phyloP scores from a whole-genome alignment of 2,888 invertebrate species.

The Aradus depressus region DNA sequence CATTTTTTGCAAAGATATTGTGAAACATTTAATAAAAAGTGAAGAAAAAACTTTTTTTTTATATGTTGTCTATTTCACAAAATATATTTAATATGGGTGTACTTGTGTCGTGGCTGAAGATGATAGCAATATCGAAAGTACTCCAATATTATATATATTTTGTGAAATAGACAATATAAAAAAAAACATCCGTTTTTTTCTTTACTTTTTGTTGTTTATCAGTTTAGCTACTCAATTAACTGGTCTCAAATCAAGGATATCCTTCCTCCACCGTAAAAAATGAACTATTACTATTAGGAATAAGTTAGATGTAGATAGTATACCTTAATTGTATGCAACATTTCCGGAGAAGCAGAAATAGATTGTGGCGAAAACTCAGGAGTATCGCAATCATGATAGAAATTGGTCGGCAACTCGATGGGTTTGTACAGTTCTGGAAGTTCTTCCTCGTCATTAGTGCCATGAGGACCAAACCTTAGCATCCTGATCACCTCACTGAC shows the following conservation, averaged over 20 bases:
- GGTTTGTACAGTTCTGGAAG: not conserved
- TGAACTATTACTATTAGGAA: no score
- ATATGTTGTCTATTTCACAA: no score
- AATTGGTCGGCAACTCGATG: not conserved
- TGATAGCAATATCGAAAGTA: no score
- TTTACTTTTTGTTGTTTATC: not conserved
- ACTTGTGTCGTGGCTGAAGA: no score
- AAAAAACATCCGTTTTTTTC: not conserved
- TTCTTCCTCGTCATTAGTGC: not conserved
- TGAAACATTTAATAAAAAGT: no score
- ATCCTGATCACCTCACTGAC: conserved; percentile 18
- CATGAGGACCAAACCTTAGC: conserved; percentile 17
- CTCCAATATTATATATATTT: no score
- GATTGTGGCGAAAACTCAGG: conserved; percentile 5
- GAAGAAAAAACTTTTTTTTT: no score
- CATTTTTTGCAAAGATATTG: no score
- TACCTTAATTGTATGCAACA: not conserved
- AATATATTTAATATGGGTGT: no score
- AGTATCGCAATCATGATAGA: conserved; percentile 9
- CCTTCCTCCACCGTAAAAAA: no score
- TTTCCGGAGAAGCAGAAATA: conserved; percentile 1
- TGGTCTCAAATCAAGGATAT: no score
- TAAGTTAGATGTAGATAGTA: not conserved
- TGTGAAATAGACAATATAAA: no score
- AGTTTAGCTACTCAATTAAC: not conserved